phyloP scores from a whole-genome alignment of 2,888 invertebrate species.

The Pinctada fucata region DNA sequence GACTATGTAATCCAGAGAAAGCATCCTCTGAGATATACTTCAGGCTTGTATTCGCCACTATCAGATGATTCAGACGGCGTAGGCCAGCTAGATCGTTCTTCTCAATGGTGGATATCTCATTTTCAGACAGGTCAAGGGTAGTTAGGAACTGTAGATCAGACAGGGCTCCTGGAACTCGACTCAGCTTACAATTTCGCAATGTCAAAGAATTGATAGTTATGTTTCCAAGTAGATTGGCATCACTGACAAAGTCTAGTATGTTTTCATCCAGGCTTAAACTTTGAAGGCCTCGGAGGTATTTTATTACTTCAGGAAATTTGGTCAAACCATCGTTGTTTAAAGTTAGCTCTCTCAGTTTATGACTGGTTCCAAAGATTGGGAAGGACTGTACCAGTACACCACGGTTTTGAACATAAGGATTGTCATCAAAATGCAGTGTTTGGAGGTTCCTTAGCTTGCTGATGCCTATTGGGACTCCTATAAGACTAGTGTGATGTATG shows the following conservation, averaged over 20 bases:
- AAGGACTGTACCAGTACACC: conserved; percentile 44
- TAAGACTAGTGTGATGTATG: conserved; percentile 46
- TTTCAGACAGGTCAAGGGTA: conserved; percentile 47
- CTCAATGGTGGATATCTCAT: conserved; percentile 49
- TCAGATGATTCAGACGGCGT: conserved; percentile 36
- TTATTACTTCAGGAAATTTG: conserved; percentile 28
- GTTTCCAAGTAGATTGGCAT: conserved; percentile 16
- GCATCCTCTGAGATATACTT: conserved; percentile 45
- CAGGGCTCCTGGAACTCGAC: conserved; percentile 39
- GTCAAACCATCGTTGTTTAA: conserved; percentile 26
- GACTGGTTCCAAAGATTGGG: not conserved
- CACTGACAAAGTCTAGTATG: conserved; percentile 29
- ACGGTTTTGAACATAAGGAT: conserved; percentile 25
- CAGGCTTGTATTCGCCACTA: conserved; percentile 42
- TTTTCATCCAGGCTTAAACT: conserved; percentile 33
- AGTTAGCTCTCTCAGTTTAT: conserved; percentile 34
- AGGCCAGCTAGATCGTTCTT: conserved; percentile 43
- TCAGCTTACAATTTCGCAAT: conserved; percentile 25
- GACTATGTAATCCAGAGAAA: conserved; percentile 28
- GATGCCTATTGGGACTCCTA: conserved; percentile 47
- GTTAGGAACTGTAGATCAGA: conserved; percentile 37
- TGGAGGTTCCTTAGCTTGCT: conserved; percentile 39
- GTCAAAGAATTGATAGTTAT: conserved; percentile 7
- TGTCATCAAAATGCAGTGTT: conserved; percentile 51
- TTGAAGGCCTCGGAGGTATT: conserved; percentile 25